Percentiles rank a stretch among this genome's conserved stretches.
Evolutionary conservation across 2,797 vertebrate species (phyloP).

Genomic region (Schizopygopsis pylzovi): DNA sequence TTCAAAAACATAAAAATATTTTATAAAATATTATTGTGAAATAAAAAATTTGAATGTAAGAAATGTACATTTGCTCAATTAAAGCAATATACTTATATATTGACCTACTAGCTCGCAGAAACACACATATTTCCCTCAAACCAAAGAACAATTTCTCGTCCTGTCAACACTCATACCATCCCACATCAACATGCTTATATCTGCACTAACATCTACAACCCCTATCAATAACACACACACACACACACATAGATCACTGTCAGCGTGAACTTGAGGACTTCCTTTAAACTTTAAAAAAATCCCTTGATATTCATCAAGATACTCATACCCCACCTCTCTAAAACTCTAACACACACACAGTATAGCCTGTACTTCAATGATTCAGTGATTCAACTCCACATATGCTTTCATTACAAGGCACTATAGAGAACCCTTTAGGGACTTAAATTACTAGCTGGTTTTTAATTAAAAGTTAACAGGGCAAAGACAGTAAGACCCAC

Average conservation of each 20-base stretch:
- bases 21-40: not conserved
- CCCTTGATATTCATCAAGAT: not conserved
- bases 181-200: not conserved
- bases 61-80: not conserved
- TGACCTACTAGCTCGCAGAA: not conserved
- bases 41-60: not conserved
- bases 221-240: slow-evolving; percentile 6
- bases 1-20: not conserved
- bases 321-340: not conserved
- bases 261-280: not conserved
- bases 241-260: not conserved
- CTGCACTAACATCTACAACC: not conserved
- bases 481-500: slow-evolving; percentile 16
- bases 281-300: slow-evolving; percentile 9
- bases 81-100: not conserved
- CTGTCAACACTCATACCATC: not conserved
- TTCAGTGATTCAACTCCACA: not conserved
- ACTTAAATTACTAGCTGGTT: slow-evolving; percentile 1
- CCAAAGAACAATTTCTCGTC: slow-evolving; percentile 3
- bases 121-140: slow-evolving; percentile 1
- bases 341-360: not conserved
- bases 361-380: not conserved
- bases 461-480: slow-evolving; percentile 23
- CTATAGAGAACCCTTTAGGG: not conserved
- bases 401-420: slow-evolving; percentile 11